phyloP scores from a whole-genome alignment of 2,888 invertebrate genomes.

The Hypercompe scribonia region DNA sequence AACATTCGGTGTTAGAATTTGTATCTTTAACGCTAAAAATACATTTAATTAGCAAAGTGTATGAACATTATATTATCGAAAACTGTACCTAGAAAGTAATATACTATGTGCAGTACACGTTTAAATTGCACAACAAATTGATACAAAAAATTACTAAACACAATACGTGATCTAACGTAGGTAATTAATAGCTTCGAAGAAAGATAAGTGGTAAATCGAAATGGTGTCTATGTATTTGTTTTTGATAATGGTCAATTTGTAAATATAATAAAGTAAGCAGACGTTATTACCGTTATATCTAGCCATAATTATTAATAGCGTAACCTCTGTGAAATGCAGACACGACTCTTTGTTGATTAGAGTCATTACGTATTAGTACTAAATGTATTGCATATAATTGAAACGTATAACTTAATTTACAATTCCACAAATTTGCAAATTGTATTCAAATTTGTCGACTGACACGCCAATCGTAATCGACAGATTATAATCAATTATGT shows the following conservation, averaged over 20 bases:
- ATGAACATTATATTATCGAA: conserved; percentile 20
- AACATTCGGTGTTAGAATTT: conserved; percentile 31
- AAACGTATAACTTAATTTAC: background rate
- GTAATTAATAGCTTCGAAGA: conserved; percentile 62
- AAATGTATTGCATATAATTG: background rate
- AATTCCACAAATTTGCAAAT: background rate
- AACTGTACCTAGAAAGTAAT: conserved; percentile 21
- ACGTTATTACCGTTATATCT: conserved; percentile 35
- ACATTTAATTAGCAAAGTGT: conserved; percentile 18
- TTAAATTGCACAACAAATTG: conserved; percentile 23
- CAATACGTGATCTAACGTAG: conserved; percentile 44
- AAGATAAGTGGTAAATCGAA: conserved; percentile 60
- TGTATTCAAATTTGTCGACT: background rate
- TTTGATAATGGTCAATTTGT: conserved; percentile 55
- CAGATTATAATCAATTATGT: background rate
- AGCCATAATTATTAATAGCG: conserved; percentile 1
- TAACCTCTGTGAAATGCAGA: background rate
- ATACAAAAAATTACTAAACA: conserved; percentile 26
- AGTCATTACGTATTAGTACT: background rate
- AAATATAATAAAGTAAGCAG: conserved; percentile 50
- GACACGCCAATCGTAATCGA: background rate
- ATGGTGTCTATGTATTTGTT: conserved; percentile 54
- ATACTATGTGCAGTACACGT: conserved; percentile 16
- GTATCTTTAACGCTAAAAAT: conserved; percentile 14
- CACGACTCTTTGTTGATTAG: background rate